A percentile compares a stretch with the other conserved stretches of the same genome.
Evolutionary conservation across 2,888 invertebrate species (phyloP).

Genomic region (Neocrepidodera transversa): DNA sequence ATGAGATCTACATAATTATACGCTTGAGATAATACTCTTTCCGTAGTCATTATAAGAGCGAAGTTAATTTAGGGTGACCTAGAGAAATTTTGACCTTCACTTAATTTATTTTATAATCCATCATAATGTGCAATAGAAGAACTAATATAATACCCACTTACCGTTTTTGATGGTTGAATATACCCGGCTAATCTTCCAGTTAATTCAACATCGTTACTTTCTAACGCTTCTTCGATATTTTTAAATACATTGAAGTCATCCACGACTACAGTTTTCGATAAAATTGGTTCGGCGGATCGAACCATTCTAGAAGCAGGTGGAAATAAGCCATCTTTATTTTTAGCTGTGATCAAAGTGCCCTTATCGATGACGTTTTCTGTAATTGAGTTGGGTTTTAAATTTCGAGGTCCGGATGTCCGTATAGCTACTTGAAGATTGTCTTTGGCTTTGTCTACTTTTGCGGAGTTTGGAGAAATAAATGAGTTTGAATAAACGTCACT

Average conservation of each 20-base stretch:
- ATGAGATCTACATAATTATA: too few relatives aligned
- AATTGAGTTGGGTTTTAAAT: too few relatives aligned
- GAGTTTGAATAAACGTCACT: slow-evolving; percentile 69
- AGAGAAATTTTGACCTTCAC: too few relatives aligned
- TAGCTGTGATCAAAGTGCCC: slow-evolving; percentile 22
- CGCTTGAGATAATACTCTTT: too few relatives aligned
- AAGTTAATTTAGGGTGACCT: too few relatives aligned
- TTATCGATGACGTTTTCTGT: slow-evolving; percentile 18
- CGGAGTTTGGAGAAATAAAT: slow-evolving; percentile 74
- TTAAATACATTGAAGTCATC: slow-evolving; percentile 65
- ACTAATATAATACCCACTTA: too few relatives aligned
- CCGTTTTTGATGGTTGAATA: slow-evolving; percentile 67
- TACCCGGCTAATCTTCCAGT: slow-evolving; percentile 56
- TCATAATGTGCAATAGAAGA: too few relatives aligned
- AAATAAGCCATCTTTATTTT: background rate
- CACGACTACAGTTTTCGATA: slow-evolving; percentile 62
- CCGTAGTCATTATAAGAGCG: too few relatives aligned
- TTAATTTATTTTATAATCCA: too few relatives aligned
- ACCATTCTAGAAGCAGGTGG: slow-evolving; percentile 36
- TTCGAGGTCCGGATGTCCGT: slow-evolving; percentile 48
- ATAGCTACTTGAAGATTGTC: slow-evolving; percentile 33
- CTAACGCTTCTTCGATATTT: slow-evolving; percentile 64
- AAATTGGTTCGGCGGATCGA: slow-evolving; percentile 57
- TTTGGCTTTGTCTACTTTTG: slow-evolving; percentile 44
- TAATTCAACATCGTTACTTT: slow-evolving; percentile 62